A percentile compares a stretch with the other conserved stretches of the same genome.
Evolutionary conservation across 2,113 vertebrate genomes (phyloP).

Genomic region (Lepus europaeus): DNA sequence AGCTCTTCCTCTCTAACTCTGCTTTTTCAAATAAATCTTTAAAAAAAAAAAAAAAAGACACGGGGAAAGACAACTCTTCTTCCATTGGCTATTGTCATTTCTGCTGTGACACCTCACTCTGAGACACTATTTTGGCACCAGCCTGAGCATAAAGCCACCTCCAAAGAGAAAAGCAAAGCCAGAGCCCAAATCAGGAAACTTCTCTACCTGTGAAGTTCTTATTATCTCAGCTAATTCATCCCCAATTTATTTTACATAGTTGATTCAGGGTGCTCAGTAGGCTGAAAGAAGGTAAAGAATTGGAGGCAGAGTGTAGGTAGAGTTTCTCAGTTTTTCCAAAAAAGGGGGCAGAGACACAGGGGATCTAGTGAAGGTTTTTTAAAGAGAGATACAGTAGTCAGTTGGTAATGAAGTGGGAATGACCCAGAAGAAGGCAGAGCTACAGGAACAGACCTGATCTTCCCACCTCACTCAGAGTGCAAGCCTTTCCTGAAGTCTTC

Average conservation of each 20-base stretch:
- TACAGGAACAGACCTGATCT: not conserved
- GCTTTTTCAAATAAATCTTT: too few species aligned
- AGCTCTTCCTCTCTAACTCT: too few species aligned
- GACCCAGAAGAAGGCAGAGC: not conserved
- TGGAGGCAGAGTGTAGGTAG: not conserved
- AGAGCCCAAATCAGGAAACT: not conserved
- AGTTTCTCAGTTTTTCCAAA: not conserved
- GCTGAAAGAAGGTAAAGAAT: not conserved
- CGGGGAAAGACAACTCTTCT: not conserved
- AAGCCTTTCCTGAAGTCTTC: not conserved
- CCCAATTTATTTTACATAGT: not conserved
- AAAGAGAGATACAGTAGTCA: not conserved
- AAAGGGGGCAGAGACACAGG: constrained; percentile 22
- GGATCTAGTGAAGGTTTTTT: not conserved
- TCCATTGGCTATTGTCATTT: not conserved
- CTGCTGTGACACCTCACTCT: not conserved
- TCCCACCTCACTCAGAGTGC: not conserved
- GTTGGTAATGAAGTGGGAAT: not conserved
- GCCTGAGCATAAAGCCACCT: not conserved
- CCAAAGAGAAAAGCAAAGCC: constrained; percentile 11
- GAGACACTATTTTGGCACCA: not conserved
- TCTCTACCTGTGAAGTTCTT: not conserved
- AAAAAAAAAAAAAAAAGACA: not conserved
- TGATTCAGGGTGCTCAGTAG: not conserved
- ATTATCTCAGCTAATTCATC: not conserved